Base-by-base conservation (phyloP, 2,113 vertebrate genomes). In the Sigmodon hispidus region DNA sequence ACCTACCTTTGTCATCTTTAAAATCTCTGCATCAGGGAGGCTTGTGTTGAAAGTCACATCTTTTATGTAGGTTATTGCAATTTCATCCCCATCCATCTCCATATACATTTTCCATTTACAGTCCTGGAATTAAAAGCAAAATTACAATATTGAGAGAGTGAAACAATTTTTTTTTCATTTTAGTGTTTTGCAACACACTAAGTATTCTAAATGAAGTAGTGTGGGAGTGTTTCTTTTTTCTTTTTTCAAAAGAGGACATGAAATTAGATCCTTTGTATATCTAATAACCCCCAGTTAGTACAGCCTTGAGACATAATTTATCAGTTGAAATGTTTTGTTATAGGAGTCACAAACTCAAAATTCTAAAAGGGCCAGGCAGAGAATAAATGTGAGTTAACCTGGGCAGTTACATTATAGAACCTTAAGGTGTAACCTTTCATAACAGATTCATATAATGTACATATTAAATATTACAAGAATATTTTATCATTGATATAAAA, bases 51-150 rank as follows among this genome's bases (percentile, higher is more conserved):
- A 99, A 97, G 99, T 99, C 95, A 99, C 99, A 90, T 99, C 99
- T 98, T 99, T 99, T 98, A 99, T 99, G 98, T 99, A 99, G 45
- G 99, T 99, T 97, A 99, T 98, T 86, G 99, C 99, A 90, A 99
- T 98, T 94, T 99, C 99, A 97, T 99, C 99, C 93, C 99, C 99
- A 87, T 99, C 99, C 94, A 99, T 99, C 97, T 99, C 99, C 99
- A 99, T 98, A 98, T 99, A 99, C 99, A 99, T 99, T 99, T 99
- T 99, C 99, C 99, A 99, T 98, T 99, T 99, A 98, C 99, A 99
- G 97, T 99, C 99, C 99, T 99, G 98, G 96, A 98, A 98, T 98
- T 98, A 98, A 97, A 98, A 98, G 98, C 87, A 97, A 94, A 98
- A 98, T 95, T 80, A 96, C 43, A 96, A 70, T 97, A 97, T 95